Evolutionary conservation across 2,888 invertebrate genomes (phyloP).

Genomic region (Criorhina ranunculi): DNA sequence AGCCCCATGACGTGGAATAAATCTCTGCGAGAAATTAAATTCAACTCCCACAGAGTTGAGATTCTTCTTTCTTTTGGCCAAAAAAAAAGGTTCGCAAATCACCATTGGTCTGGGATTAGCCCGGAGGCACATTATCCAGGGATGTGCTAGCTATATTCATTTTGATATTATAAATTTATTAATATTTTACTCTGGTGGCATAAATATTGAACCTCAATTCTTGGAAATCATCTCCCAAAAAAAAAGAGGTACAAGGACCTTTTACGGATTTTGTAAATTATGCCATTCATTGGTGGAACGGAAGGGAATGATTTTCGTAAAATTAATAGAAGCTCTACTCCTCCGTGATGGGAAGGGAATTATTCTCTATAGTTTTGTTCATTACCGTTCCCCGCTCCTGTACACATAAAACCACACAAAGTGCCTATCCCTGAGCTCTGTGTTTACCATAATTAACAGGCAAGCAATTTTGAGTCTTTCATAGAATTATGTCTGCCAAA

Average conservation of each 20-base stretch:
- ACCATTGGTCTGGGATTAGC: slow-evolving; percentile 6
- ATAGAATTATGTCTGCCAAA: slow-evolving; percentile 3
- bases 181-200: not conserved
- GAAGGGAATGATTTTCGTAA: no score
- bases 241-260: not conserved
- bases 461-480: slow-evolving; percentile 8
- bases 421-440: slow-evolving; percentile 9
- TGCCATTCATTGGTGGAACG: not conserved
- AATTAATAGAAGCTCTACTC: slow-evolving; percentile 14
- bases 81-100: slow-evolving; percentile 29
- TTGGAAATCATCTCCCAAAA: not conserved
- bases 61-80: not conserved
- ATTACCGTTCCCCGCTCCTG: not conserved
- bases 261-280: slow-evolving; percentile 2
- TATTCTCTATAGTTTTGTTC: slow-evolving; percentile 2
- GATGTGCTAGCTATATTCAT: not conserved
- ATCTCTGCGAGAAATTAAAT: not conserved
- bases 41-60: not conserved
- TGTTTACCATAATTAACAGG: slow-evolving; percentile 23
- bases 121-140: not conserved
- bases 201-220: not conserved
- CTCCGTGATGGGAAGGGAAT: not conserved
- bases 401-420: not conserved
- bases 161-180: slow-evolving; percentile 8
- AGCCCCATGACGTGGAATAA: not conserved